Conservation (phyloP, 1,140 invertebrate species). For the Heliconius congener region DNA sequence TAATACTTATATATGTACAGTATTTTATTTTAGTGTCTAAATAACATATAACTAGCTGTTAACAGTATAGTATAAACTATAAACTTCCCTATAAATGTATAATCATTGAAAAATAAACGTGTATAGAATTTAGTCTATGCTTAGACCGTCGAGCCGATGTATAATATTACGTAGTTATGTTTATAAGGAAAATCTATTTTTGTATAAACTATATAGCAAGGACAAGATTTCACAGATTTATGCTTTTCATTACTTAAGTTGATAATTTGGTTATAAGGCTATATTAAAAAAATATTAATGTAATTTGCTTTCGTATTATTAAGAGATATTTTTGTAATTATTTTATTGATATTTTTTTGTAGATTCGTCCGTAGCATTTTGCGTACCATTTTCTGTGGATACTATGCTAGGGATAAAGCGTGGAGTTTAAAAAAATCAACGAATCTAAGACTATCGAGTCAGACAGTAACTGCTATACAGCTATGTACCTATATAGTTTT, state of each 20-base stretch:
- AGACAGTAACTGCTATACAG: neutral
- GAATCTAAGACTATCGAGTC: neutral
- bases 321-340: too few relatives aligned
- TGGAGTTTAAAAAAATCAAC: too few relatives aligned
- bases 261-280: neutral
- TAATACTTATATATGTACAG: too few relatives aligned
- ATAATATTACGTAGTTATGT: neutral
- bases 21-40: neutral
- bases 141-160: neutral
- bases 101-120: neutral
- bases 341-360: neutral
- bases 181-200: constrained; percentile 3
- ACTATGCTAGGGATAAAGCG: too few relatives aligned
- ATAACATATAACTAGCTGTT: neutral
- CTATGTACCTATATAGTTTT: neutral
- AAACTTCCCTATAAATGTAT: neutral
- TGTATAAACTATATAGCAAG: neutral
- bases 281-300: neutral
- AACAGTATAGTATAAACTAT: neutral
- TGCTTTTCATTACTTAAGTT: neutral
- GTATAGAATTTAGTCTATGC: neutral
- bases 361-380: too few relatives aligned
- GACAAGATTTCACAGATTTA: neutral
- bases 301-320: too few relatives aligned
- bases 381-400: too few relatives aligned